Base-by-base conservation (phyloP, 2,113 vertebrate genomes). In the Excalfactoria chinensis region DNA sequence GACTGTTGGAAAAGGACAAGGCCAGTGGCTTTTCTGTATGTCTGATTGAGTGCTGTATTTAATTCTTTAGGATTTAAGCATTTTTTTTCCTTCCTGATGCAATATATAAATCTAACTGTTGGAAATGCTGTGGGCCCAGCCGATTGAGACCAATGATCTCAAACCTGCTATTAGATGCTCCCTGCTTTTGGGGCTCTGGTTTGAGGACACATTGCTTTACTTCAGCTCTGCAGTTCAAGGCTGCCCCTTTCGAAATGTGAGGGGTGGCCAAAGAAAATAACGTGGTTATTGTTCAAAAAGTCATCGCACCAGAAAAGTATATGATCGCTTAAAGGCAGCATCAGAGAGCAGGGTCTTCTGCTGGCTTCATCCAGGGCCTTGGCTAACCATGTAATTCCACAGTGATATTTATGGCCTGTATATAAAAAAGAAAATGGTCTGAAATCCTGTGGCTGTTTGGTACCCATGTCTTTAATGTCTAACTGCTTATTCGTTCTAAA, bases 331-430 rank as follows among this genome's bases (percentile, higher is more conserved):
- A 89, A 69, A 96, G 34, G 16, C 67, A 89, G 79, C 83, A 78
- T 79, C 81, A 88, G 88, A 93, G 86, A 88, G 40, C 59, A 64
- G 91, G 76, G 70, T 73, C 93, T 93, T 92, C 82, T 90, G 60
- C 71, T 86, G 91, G 91, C 82, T 81, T 86, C 92, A 78, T 64
- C 75, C 86, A 87, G 70, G 62, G 73, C 95, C 74, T 88, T 78
- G 93, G 68, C 94, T 96, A 96, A 95, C 66, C 74, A 79, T 85
- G 22, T 96, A 78, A 95, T 93, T 95, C 89, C 32, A 26, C 48
- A 76, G 84, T 58, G 93, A 96, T 95, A 97, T 96, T 96, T 97
- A 96, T 93, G 92, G 93, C 78, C 88, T 80, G n/a, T 59, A 40
- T 90, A 60, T 79, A 62, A 91, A 87, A 95, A 84, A 70, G 37